Evolutionary conservation across 2,113 vertebrate genomes (phyloP), one percentile per base, ranked within the genome.

Genomic region (Syrrhaptes paradoxus): DNA sequence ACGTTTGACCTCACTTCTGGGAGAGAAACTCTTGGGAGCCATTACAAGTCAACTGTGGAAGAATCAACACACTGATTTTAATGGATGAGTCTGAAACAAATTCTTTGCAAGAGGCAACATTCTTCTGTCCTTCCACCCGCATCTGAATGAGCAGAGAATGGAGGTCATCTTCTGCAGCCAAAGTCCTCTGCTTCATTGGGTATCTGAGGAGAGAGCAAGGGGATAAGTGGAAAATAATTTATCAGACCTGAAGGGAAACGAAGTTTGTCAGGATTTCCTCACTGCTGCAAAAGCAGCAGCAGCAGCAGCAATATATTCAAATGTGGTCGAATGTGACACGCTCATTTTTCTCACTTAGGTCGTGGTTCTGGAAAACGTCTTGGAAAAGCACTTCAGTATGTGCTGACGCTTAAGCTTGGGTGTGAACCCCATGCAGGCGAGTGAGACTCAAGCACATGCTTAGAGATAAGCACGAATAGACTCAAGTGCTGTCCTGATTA

Each of bases 291-390:
- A 80, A 87, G 85, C 80, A 66, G 90, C 41, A 41, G 41, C 36
- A 36, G 36, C 41, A 41, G 41, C 75, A 93, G 85, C 74, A n/a
- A 29, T 73, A 52, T 36, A 76, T 63, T 87, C 62, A 85, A 72
- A 87, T 29, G 41, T 32, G 43, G 61, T 45, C 6, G 7, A 46
- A 92, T 1, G 55, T 85, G 66, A 94, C 94, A 97, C 17, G 1
- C 36, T 89, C 84, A 94, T 96, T 96, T 91, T 96, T 96, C 93
- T 94, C 91, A 95, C 87, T 96, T 95, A 90, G 55, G 62, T 62
- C 0, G 9, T 34, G 63, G 78, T 63, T 95, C 94, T 96, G 93
- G 93, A 92, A 96, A 95, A 87, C 28, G 1, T 92, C 94, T 95
- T 46, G 36, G 81, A 25, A 73, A 90, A 85, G 85, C 72, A 79